Evolutionary conservation across 2,113 vertebrate genomes (phyloP).

Genomic region (Chauna torquata): DNA sequence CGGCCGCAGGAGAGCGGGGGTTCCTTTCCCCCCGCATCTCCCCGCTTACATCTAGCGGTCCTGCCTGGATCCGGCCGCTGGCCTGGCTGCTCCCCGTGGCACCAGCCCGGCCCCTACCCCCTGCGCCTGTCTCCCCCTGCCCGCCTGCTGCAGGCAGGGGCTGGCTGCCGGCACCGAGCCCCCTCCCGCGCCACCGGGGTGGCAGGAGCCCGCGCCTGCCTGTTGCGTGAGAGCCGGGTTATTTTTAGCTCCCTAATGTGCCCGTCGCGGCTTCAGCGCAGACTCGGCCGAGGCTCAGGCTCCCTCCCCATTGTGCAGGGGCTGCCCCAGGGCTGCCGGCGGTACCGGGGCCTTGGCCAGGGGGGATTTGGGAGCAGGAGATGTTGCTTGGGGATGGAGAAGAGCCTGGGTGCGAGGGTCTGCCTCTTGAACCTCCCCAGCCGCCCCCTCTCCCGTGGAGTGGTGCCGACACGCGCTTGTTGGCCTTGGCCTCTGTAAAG

Average conservation of each 20-base stretch:
- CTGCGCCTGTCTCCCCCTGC: not conserved
- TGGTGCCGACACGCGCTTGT: fast-evolving
- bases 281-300: not conserved
- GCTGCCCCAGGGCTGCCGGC: not conserved
- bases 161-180: fast-evolving
- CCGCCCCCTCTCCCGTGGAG: not conserved
- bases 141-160: fast-evolving
- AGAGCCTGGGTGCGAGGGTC: not conserved
- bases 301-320: not conserved
- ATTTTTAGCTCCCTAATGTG: conserved; percentile 49
- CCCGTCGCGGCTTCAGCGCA: not conserved
- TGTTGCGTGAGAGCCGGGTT: conserved; percentile 14
- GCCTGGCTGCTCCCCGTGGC: fast-evolving
- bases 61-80: not conserved
- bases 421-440: not conserved
- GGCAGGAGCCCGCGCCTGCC: not conserved
- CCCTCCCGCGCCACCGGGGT: not conserved
- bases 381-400: not conserved
- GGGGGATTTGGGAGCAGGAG: not conserved
- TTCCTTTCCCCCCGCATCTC: fast-evolving
- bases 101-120: not conserved
- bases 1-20: fast-evolving
- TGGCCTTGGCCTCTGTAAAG: not conserved
- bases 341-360: fast-evolving
- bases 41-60: not conserved